phyloP scores from a whole-genome alignment of 2,113 vertebrate genomes.

The Colistium nudipinnis region DNA sequence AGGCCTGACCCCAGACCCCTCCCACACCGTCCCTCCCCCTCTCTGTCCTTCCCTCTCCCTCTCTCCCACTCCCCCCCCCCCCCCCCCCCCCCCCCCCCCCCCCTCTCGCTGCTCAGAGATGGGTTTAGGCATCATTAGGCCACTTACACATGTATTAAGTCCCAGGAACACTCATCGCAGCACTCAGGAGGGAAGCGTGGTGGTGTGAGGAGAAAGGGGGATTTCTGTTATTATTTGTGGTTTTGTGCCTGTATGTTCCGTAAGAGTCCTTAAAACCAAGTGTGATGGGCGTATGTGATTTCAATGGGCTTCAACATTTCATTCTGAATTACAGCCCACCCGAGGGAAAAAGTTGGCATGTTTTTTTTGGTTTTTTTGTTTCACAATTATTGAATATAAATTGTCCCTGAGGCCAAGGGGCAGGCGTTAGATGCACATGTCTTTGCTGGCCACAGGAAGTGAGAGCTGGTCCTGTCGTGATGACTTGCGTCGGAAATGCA shows the following conservation, averaged over 20 bases:
- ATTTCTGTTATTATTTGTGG: constrained; percentile 20
- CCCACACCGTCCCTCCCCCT: constrained; percentile 1
- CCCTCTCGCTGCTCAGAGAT: constrained; percentile 37
- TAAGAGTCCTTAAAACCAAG: constrained; percentile 53
- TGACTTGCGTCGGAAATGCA: constrained; percentile 50
- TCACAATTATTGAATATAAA: too few relatives aligned
- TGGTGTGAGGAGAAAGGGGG: constrained; percentile 33
- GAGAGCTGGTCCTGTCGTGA: constrained; percentile 13
- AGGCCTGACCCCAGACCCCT: constrained; percentile 55
- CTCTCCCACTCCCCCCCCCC: background rate
- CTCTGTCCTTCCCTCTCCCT: background rate
- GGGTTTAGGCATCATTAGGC: constrained; percentile 73
- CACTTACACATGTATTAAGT: constrained; percentile 74
- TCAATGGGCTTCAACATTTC: constrained; percentile 6
- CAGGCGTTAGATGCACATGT: constrained; percentile 22
- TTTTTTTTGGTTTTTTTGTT: too few relatives aligned
- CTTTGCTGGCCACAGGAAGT: constrained; percentile 24
- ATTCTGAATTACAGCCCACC: constrained; percentile 24
- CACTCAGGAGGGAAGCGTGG: constrained; percentile 47
- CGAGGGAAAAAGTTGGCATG: constrained; percentile 18
- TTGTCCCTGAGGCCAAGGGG: constrained; percentile 40
- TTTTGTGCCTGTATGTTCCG: constrained; percentile 33
- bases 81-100: background rate
- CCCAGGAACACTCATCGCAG: constrained; percentile 62
- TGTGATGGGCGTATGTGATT: constrained; percentile 43